These are phyloP conservation scores for Limosa lapponica DNA, from an alignment of 2,797 vertebrate genomes.

Conservation along the genomic window DNA sequence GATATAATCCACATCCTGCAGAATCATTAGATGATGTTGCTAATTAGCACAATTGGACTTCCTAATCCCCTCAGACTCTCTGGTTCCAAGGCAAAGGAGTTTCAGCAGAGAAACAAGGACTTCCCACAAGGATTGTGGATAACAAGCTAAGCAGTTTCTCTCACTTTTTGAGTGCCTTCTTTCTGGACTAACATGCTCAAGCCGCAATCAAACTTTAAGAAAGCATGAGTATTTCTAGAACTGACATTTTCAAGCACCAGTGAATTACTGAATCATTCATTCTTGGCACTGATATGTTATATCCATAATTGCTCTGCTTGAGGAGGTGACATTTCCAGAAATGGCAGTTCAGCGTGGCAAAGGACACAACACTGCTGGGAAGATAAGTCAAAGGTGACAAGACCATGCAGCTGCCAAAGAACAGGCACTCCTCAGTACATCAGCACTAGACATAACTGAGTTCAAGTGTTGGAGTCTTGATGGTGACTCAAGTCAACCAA, in stretches of 20 bases:
- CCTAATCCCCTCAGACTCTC: background rate
- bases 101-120: background rate
- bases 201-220: background rate
- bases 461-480: background rate
- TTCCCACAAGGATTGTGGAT: background rate
- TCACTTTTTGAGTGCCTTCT: background rate
- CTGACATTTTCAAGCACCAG: slow-evolving; percentile 62
- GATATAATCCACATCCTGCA: background rate
- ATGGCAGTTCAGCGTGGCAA: slow-evolving; percentile 25
- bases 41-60: background rate
- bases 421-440: background rate
- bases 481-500: background rate
- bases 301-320: slow-evolving; percentile 42
- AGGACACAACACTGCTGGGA: slow-evolving; percentile 19
- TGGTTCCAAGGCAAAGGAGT: background rate
- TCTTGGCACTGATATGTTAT: slow-evolving; percentile 28
- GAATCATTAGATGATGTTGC: background rate
- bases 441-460: background rate
- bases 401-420: slow-evolving; percentile 2
- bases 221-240: slow-evolving; percentile 42
- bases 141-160: background rate
- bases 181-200: background rate
- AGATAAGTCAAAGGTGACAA: slow-evolving; percentile 45
- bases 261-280: slow-evolving; percentile 52
- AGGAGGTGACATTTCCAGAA: slow-evolving; percentile 59